Percentiles rank a stretch among this genome's conserved stretches.
Evolutionary conservation across 2,797 vertebrate species (phyloP).

Genomic region (Paedocypris micromegethes): DNA sequence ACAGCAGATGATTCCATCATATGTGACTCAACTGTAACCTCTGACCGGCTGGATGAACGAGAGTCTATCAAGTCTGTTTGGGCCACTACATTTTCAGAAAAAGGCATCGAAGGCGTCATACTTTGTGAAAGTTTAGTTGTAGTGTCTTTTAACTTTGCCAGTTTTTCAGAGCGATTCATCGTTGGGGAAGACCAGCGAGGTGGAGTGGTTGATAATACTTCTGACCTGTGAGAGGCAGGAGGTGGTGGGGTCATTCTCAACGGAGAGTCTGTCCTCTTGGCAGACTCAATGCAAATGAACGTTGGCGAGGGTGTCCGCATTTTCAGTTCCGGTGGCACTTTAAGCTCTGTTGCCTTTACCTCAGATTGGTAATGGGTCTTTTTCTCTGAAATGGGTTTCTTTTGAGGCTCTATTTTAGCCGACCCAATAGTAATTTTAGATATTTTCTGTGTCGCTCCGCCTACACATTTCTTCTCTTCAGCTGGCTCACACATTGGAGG

Average conservation of each 20-base stretch:
- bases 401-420: constrained; percentile 60
- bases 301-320: constrained; percentile 82
- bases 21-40: constrained; percentile 62
- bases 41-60: constrained; percentile 65
- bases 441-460: constrained; percentile 57
- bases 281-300: constrained; percentile 86
- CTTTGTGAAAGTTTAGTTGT: constrained; percentile 71
- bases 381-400: constrained; percentile 59
- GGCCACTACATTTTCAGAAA: constrained; percentile 57
- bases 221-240: constrained; percentile 61
- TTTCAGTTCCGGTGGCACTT: constrained; percentile 67
- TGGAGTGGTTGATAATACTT: constrained; percentile 64
- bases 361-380: constrained; percentile 58
- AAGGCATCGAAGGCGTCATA: constrained; percentile 54
- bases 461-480: constrained; percentile 53
- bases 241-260: constrained; percentile 68
- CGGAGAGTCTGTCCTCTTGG: constrained; percentile 69
- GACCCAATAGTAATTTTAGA: constrained; percentile 65
- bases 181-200: constrained; percentile 71
- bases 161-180: constrained; percentile 74
- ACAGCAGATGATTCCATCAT: constrained; percentile 45
- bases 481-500: constrained; percentile 53
- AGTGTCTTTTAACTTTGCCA: constrained; percentile 76
- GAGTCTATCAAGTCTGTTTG: constrained; percentile 68
- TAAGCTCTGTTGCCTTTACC: constrained; percentile 54